These are phyloP conservation scores for Littorina saxatilis DNA, from an alignment of 1,140 invertebrate species.

Conservation along the genomic window DNA sequence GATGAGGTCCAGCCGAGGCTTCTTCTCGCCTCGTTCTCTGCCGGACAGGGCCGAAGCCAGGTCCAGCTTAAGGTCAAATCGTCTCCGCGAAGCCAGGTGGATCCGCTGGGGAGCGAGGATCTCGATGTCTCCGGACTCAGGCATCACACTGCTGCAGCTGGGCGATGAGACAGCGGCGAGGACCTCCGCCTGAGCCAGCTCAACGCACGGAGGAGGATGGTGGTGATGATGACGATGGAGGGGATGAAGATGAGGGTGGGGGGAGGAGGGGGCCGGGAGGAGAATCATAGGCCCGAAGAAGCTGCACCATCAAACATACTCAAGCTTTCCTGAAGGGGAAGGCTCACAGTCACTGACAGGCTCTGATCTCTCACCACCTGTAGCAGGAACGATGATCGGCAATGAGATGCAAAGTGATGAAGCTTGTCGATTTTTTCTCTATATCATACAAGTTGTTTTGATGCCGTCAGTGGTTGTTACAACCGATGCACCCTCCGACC, in stretches of 20 bases:
- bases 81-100: slow-evolving; percentile 42
- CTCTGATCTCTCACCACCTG: too few species aligned
- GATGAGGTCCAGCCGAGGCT: slow-evolving; percentile 17
- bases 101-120: slow-evolving; percentile 55
- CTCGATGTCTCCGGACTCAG: slow-evolving; percentile 65
- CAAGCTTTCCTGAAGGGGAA: too few species aligned
- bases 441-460: too few species aligned
- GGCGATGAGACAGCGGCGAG: too few species aligned
- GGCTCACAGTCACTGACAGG: too few species aligned
- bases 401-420: background rate
- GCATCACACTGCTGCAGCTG: slow-evolving; percentile 51
- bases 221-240: slow-evolving; percentile 17
- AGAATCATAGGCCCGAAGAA: background rate
- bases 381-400: too few species aligned
- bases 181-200: slow-evolving; percentile 25
- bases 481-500: too few species aligned
- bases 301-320: too few species aligned
- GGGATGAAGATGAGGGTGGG: background rate
- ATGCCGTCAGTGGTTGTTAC: too few species aligned
- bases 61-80: slow-evolving; percentile 48
- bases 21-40: background rate
- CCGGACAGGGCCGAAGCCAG: slow-evolving; percentile 18
- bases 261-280: background rate
- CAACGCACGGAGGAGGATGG: slow-evolving; percentile 8
- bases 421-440: background rate